These are phyloP conservation scores for Nothura maculosa DNA, from an alignment of 2,797 vertebrate genomes.

Conservation along the genomic window DNA sequence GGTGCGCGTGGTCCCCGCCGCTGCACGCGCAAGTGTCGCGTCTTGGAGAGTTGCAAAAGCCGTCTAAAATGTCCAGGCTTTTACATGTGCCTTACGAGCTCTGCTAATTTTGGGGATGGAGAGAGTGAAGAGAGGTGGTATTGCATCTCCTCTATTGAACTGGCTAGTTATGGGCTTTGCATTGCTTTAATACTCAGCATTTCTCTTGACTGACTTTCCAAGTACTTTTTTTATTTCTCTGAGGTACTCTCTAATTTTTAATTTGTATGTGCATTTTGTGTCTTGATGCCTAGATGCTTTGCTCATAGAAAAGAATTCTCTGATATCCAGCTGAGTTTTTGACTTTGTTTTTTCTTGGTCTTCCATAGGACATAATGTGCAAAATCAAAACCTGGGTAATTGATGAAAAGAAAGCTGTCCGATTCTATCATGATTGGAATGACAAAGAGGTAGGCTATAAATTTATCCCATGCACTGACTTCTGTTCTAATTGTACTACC, in stretches of 20 bases:
- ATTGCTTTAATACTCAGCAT: background rate
- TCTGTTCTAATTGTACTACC: slow-evolving; percentile 61
- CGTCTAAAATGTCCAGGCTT: slow-evolving; percentile 59
- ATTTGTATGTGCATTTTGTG: slow-evolving; percentile 82
- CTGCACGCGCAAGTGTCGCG: slow-evolving; percentile 61
- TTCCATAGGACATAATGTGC: slow-evolving; percentile 94
- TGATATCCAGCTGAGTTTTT: slow-evolving; percentile 88
- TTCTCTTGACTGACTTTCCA: slow-evolving; percentile 48
- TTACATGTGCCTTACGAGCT: slow-evolving; percentile 41
- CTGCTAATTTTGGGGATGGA: slow-evolving; percentile 12
- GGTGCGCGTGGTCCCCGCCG: slow-evolving; percentile 81
- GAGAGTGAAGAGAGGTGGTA: slow-evolving; percentile 5
- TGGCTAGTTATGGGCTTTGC: slow-evolving; percentile 6
- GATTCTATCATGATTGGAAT: slow-evolving; percentile 93
- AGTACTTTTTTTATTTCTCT: slow-evolving; percentile 37
- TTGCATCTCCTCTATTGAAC: slow-evolving; percentile 14
- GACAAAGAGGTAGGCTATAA: slow-evolving; percentile 94
- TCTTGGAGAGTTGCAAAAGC: slow-evolving; percentile 65
- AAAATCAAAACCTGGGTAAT: slow-evolving; percentile 96
- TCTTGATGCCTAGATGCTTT: slow-evolving; percentile 83
- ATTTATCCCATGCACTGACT: slow-evolving; percentile 64
- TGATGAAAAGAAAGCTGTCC: slow-evolving; percentile 95
- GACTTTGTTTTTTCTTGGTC: slow-evolving; percentile 90
- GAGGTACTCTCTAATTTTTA: slow-evolving; percentile 38
- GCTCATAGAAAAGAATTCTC: slow-evolving; percentile 90